Base-by-base conservation (phyloP, 2,888 invertebrate genomes). In the Eupithecia inturbata region DNA sequence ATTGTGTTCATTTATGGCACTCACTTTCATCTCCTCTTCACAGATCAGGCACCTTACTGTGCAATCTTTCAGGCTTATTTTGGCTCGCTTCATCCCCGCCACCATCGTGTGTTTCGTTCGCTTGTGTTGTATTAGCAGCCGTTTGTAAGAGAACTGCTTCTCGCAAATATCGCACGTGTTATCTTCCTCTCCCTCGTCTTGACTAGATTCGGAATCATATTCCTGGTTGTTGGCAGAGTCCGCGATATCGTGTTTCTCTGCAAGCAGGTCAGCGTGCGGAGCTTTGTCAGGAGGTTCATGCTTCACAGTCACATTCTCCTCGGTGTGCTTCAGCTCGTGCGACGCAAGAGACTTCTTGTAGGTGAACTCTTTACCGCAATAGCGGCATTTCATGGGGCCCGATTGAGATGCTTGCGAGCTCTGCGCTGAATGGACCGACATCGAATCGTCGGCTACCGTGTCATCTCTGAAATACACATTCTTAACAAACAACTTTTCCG, bases 161-260 rank as follows among this genome's bases (percentile, higher is more conserved):
- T 94, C 94, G 79, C 95, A 95, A 69, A 95, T 91, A 71, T 95
- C 93, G 76, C 95, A 95, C 0, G 94, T 94, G 71, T 92, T 90
- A 77, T 91, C 92, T 75, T 92, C 93, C 5, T 91, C 91, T 1
- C 84, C 88, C 39, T 92, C 93, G n/a, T 89, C 92, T 73, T 86
- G 88, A 84, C 92, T 93, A 79, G 93, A 92, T 68, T 92, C 92
- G 0, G 89, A 88, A 33, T 93, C 92, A 1, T 86, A 86, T n/a
- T 83, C 83, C 14, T 80, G 79, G 22, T 41, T 39, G 22, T 41
- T 22, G 39, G 39, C 39, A 16, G 53, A 14, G 26, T 14, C 39
- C 14, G 53, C 39, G n/a, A 64, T 62, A 10, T 73, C 26, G 57
- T 84, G 81, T 0, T 82, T 79, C 80, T 87, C 88, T n/a, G 85